Base-by-base conservation (phyloP, 1,140 invertebrate genomes). In the Orchesella cincta region DNA sequence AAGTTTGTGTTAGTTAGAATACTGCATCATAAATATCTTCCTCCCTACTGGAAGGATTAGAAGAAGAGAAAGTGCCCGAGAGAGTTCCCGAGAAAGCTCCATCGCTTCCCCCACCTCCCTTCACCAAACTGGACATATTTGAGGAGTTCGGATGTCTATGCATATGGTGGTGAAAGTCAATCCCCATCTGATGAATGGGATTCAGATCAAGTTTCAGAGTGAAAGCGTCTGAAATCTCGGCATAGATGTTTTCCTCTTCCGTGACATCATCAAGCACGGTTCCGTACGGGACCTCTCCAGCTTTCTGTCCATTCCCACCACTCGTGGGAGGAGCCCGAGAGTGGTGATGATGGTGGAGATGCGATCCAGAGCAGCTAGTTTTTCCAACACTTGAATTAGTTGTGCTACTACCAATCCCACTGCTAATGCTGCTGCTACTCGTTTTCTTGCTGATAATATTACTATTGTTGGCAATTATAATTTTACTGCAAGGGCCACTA, bases 1-100 rank as follows among this genome's bases (percentile, higher is more conserved):
- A 31, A 14, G 23, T 67, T 67, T 67, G 31, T 33, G 31, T 67
- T 67, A 31, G 62, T 67, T 67, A 81, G 72, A 81, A 81, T 36
- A 81, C 78, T 34, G 78, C 76, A 62, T 81, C 80, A 54, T 81
- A 81, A 62, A 81, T 81, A 62, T 81, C 80, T 71, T 81, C 80
- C 54, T 81, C 80, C 35, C 78, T 35, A 28, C 54, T 81, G 36
- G 80, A 81, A 1, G 80, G 80, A 75, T 81, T 81, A 1, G 80
- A 81, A 14, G 80, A 81, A 16, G 78, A 79, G 36, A 81, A 81
- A 16, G 80, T 81, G 28, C 80, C 80, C 3, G 80, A 81, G 23
- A 81, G 57, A 29, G 78, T 81, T 28, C 79, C 79, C 0, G 80
- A 81, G 72, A 81, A 81, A 20, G 80, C 78, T 35, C 80, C 80